Percentiles rank a stretch among this genome's conserved stretches.
phyloP scores from a whole-genome alignment of 2,113 vertebrate genomes.

The Myodes glareolus region DNA sequence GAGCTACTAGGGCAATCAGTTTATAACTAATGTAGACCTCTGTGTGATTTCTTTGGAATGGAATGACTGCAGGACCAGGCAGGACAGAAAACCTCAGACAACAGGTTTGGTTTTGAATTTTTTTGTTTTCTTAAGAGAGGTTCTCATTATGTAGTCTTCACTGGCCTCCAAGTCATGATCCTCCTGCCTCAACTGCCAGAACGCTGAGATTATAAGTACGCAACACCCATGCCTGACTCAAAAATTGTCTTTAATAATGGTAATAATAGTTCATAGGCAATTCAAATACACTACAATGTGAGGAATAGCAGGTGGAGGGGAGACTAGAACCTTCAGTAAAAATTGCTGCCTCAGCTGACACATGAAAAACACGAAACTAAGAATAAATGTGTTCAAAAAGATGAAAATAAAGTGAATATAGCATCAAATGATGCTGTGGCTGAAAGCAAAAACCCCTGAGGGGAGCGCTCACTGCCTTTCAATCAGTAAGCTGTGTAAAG shows the following conservation, averaged over 20 bases:
- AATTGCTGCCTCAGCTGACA: not conserved
- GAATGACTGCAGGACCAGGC: no score
- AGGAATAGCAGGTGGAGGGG: not conserved
- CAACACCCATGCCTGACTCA: not conserved
- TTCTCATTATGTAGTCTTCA: not conserved
- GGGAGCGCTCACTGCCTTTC: not conserved
- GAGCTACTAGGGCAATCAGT: no score
- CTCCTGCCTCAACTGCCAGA: not conserved
- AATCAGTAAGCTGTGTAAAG: not conserved
- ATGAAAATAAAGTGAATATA: not conserved
- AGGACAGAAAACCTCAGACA: no score
- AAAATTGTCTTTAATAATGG: not conserved
- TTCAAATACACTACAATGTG: not conserved
- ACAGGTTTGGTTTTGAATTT: not conserved
- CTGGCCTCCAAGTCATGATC: not conserved
- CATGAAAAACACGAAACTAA: not conserved
- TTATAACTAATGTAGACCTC: no score
- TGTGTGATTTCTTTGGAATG: no score
- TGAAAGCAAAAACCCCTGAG: not conserved
- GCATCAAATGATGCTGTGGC: not conserved
- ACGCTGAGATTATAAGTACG: not conserved
- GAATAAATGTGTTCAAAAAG: slow-evolving; percentile 9
- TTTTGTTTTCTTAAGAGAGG: not conserved
- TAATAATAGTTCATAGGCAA: not conserved
- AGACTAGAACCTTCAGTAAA: not conserved